A percentile compares a stretch with the other conserved stretches of the same genome.
These are phyloP conservation scores for Halesus radiatus DNA, from an alignment of 1,140 invertebrate genomes.

Conservation along the genomic window DNA sequence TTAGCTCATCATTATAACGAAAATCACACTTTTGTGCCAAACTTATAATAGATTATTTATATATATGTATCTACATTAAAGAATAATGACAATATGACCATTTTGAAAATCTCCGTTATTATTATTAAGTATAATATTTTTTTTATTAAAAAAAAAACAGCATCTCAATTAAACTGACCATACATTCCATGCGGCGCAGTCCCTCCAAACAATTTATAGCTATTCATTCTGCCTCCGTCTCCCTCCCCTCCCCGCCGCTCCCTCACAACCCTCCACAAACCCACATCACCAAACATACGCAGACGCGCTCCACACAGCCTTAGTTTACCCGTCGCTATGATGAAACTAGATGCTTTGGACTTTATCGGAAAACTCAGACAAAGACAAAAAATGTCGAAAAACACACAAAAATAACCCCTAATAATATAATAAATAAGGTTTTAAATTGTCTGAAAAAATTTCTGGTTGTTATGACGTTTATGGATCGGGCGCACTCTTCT, in stretches of 20 bases:
- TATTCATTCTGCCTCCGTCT: slow-evolving; percentile 51
- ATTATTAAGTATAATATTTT: no score
- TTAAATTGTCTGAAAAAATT: not conserved
- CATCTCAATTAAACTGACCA: slow-evolving; percentile 40
- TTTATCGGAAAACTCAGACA: slow-evolving; percentile 39
- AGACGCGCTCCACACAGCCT: slow-evolving; percentile 38
- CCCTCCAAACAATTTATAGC: slow-evolving; percentile 55
- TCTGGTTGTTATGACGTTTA: slow-evolving; percentile 12
- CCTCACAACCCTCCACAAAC: not conserved
- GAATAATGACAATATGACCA: no score
- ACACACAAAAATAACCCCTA: not conserved
- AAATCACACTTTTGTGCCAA: no score
- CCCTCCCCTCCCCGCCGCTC: not conserved
- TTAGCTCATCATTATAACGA: no score
- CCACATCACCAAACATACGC: slow-evolving; percentile 38
- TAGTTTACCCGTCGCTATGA: slow-evolving; percentile 52
- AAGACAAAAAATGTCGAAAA: slow-evolving; percentile 10
- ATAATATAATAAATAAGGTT: not conserved
- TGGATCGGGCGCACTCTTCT: not conserved
- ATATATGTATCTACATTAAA: no score
- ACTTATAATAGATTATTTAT: no score
- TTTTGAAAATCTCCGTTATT: no score
- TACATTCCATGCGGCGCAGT: slow-evolving; percentile 37
- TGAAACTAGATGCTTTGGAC: slow-evolving; percentile 55
- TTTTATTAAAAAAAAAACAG: not conserved